These are phyloP conservation scores for Cyanoramphus novaezelandiae DNA, from an alignment of 2,113 vertebrate species.

Conservation along the genomic window DNA sequence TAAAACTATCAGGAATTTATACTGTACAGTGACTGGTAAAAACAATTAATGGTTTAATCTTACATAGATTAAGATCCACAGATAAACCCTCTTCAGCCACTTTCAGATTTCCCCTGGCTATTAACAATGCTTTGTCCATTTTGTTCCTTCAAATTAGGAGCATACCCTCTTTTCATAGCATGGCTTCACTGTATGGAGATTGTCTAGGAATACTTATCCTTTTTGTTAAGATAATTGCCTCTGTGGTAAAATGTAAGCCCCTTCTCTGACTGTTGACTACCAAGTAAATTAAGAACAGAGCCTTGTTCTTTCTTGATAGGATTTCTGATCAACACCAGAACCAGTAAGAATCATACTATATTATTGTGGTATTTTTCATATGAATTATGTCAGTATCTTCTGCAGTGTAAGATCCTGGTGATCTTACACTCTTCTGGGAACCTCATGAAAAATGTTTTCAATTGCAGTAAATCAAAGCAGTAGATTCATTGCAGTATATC, in stretches of 20 bases:
- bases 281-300: not conserved
- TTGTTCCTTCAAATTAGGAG: not conserved
- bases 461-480: not conserved
- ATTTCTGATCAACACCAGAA: not conserved
- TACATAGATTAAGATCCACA: not conserved
- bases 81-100: not conserved
- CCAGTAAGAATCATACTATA: not conserved
- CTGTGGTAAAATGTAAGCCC: not conserved
- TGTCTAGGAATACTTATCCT: not conserved
- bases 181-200: not conserved
- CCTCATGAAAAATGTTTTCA: not conserved
- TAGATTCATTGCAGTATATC: not conserved
- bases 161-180: not conserved
- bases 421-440: not conserved
- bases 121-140: not conserved
- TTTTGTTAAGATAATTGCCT: not conserved
- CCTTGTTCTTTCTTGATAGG: not conserved
- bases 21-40: not conserved
- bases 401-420: not conserved
- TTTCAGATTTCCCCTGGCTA: not conserved
- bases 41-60: not conserved
- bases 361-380: accelerated
- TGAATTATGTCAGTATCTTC: not conserved
- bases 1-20: not conserved
- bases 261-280: not conserved